These are phyloP conservation scores for Pseudorectes ferrugineus DNA, from an alignment of 2,113 vertebrate species.

Conservation along the genomic window DNA sequence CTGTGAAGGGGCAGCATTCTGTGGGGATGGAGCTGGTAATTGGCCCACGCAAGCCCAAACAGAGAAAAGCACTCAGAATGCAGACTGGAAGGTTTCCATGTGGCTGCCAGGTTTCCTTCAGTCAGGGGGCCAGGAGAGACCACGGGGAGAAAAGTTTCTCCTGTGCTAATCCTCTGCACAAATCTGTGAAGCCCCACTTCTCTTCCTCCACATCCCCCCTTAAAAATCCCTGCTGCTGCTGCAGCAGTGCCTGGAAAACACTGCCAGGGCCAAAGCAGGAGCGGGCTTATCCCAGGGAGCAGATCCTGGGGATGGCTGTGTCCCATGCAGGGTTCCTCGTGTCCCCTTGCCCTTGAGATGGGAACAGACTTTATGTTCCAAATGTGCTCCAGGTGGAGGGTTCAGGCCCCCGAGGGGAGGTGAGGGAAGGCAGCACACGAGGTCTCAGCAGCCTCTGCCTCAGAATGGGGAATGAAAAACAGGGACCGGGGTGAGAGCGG, in stretches of 20 bases:
- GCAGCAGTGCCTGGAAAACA: not conserved
- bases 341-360: not conserved
- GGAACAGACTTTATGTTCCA: not conserved
- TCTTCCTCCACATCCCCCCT: not conserved
- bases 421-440: rapidly evolving
- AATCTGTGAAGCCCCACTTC: not conserved
- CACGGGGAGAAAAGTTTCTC: not conserved
- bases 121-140: not conserved
- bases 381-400: not conserved
- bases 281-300: not conserved
- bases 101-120: not conserved
- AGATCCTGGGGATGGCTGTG: not conserved
- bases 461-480: not conserved
- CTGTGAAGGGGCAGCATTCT: constrained; percentile 30
- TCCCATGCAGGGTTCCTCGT: rapidly evolving
- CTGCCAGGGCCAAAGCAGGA: not conserved
- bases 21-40: not conserved
- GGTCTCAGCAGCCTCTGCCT: not conserved
- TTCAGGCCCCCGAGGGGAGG: not conserved
- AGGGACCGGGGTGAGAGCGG: not conserved
- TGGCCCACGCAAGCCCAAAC: not conserved
- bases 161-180: not conserved
- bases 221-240: not conserved
- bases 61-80: constrained; percentile 40
- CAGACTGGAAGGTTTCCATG: not conserved